Conservation (phyloP, 2,888 invertebrate genomes). For the Apamea sordens region DNA sequence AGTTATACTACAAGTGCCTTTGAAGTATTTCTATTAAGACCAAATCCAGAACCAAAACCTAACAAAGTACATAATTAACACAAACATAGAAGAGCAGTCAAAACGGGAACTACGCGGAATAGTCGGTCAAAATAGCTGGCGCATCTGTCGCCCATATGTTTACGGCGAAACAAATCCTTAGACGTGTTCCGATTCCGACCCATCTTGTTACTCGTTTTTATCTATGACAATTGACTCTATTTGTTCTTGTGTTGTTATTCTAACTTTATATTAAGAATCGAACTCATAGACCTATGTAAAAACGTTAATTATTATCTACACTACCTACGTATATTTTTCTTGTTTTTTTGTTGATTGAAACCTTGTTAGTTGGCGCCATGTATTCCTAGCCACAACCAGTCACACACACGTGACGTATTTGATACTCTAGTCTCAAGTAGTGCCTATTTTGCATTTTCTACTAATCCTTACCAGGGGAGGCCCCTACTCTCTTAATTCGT, state of each 20-base stretch:
- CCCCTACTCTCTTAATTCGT: neutral
- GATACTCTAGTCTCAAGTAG: neutral
- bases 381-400: neutral
- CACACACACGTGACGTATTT: neutral
- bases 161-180: slow-evolving; percentile 58
- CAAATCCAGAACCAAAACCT: slow-evolving; percentile 11
- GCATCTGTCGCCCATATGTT: slow-evolving; percentile 76
- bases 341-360: neutral
- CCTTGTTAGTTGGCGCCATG: neutral
- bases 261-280: neutral
- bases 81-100: slow-evolving; percentile 44
- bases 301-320: neutral
- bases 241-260: slow-evolving; percentile 1
- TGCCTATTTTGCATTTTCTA: neutral
- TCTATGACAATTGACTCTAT: slow-evolving; percentile 15
- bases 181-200: slow-evolving; percentile 28
- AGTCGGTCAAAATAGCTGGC: slow-evolving; percentile 66
- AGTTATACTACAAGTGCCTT: neutral
- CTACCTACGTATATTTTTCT: neutral
- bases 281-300: neutral
- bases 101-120: slow-evolving; percentile 58
- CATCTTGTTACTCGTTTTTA: slow-evolving; percentile 27
- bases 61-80: slow-evolving; percentile 18
- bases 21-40: neutral
- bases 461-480: neutral